These are phyloP conservation scores for Lordiphosa mommai DNA, from an alignment of 1,140 invertebrate genomes.

Conservation along the genomic window DNA sequence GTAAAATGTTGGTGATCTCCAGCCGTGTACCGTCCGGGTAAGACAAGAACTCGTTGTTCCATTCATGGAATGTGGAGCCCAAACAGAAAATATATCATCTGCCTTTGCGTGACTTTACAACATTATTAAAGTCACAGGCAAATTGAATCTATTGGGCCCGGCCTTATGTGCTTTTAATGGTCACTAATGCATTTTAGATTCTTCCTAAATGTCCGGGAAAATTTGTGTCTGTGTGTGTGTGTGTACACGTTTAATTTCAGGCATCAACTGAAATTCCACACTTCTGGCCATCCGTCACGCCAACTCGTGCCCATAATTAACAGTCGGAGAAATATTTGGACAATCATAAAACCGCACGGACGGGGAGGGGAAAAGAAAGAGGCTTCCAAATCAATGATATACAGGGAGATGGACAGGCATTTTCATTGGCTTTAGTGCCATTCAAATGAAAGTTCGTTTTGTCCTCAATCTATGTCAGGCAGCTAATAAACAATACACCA, in stretches of 20 bases:
- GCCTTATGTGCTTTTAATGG: conserved; percentile 65
- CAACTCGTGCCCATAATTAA: conserved; percentile 73
- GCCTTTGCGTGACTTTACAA: conserved; percentile 65
- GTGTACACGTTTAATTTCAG: conserved; percentile 1
- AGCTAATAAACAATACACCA: conserved; percentile 64
- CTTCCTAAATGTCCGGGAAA: conserved; percentile 3
- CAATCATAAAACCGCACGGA: conserved; percentile 43
- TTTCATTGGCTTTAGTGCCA: conserved; percentile 64
- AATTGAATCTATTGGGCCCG: conserved; percentile 3
- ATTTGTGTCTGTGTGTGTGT: conserved; percentile 1
- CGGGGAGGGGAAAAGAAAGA: neutral
- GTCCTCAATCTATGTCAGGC: conserved; percentile 51
- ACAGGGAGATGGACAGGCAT: conserved; percentile 7
- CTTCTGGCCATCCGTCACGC: conserved; percentile 34
- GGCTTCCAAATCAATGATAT: conserved; percentile 36
- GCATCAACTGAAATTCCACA: neutral
- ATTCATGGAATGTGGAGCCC: conserved; percentile 12
- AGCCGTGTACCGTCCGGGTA: conserved; percentile 3
- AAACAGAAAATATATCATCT: neutral
- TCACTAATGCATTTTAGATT: conserved; percentile 59
- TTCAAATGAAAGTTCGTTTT: conserved; percentile 61
- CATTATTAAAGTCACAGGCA: conserved; percentile 47
- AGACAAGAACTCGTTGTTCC: conserved; percentile 18
- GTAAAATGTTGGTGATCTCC: conserved; percentile 10
- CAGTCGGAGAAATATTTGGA: conserved; percentile 70